These are phyloP conservation scores for Zonotrichia albicollis DNA, from an alignment of 2,797 vertebrate genomes.

Conservation along the genomic window DNA sequence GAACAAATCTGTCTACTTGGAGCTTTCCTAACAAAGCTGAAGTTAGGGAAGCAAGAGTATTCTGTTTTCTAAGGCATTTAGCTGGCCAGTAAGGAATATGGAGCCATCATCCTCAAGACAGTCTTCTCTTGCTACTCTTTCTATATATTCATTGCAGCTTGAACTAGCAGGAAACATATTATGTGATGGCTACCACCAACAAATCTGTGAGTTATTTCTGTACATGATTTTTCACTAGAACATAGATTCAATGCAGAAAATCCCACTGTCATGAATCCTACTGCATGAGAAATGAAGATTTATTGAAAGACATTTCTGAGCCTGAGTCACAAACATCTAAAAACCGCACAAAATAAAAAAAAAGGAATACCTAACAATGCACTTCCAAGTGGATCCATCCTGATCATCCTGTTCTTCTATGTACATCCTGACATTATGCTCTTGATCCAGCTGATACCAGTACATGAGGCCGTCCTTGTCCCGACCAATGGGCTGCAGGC, in stretches of 20 bases:
- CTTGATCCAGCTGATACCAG: conserved; percentile 96
- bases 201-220: background rate
- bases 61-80: background rate
- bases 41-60: background rate
- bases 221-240: background rate
- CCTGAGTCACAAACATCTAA: background rate
- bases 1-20: background rate
- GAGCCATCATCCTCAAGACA: background rate
- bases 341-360: background rate
- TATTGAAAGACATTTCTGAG: background rate
- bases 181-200: background rate
- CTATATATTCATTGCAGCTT: background rate
- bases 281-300: background rate
- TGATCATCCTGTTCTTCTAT: conserved; percentile 97
- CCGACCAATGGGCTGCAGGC: conserved; percentile 91
- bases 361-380: conserved; percentile 88
- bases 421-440: conserved; percentile 94
- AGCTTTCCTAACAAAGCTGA: background rate
- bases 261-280: background rate
- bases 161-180: background rate
- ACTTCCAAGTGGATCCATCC: conserved; percentile 94
- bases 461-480: conserved; percentile 94
- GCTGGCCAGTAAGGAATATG: background rate
- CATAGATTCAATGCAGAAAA: background rate
- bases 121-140: background rate